Evolutionary conservation across 2,797 vertebrate genomes (phyloP), one percentile per base, ranked within the genome.

Genomic region (Harpagifer antarcticus): DNA sequence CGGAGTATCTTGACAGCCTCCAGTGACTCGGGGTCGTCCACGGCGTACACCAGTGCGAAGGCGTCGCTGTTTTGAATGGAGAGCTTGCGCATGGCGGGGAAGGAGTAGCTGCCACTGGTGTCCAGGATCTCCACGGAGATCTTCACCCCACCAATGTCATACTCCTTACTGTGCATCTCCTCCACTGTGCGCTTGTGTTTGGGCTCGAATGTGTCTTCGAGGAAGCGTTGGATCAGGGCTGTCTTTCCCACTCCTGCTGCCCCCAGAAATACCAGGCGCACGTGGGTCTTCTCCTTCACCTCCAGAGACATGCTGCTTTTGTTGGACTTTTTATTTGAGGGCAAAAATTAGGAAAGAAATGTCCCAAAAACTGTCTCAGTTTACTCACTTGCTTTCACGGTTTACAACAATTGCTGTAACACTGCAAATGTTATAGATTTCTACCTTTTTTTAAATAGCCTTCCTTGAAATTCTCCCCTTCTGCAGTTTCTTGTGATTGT

Each of bases 51-150:
- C 85, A 98, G 89, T 0, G 96, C 97, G 0, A 97, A 97, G 48
- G 96, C 96, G 0, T 98, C 96, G 0, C 96, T 96, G 89, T 94
- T 97, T 84, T 96, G 96, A 90, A 98, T 97, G 9, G 96, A 97
- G 76, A 98, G 96, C 82, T 97, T 97, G 68, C 97, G 94, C 97
- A 98, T 97, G 74, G 97, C 97, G 0, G 97, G 97, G 92, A 98
- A 98, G 73, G 96, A 96, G 90, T 97, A 98, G 86, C 97, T 98
- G 47, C 97, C 97, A 0, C 96, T 97, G 80, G 97, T 97, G 94
- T 98, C 97, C 90, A 98, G 91, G 88, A 98, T 97, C 85, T 98
- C 96, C 55, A 98, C 88, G 7, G 91, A 97, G 79, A 98, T 88
- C 64, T 95, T 96, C 53, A 93, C 84, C 57, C 96, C 96, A 0